A percentile compares a stretch with the other conserved stretches of the same genome.
Conservation (phyloP, 2,113 vertebrate species). For the Monarcha castaneiventris region DNA sequence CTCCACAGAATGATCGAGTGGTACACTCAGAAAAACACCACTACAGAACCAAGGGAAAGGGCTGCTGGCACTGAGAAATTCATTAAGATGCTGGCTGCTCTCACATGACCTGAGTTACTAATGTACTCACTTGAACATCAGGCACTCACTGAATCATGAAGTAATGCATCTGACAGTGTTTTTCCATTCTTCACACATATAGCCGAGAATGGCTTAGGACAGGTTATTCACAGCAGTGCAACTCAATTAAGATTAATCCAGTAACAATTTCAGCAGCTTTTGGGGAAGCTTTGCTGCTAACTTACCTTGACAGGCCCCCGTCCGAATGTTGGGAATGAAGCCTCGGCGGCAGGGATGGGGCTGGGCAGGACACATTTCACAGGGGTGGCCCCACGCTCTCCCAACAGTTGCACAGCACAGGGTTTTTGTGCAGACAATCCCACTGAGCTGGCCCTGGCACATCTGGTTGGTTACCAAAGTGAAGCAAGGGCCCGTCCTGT, state of each 20-base stretch:
- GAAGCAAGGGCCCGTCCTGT: conserved; percentile 96
- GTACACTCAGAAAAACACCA: neutral
- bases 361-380: conserved; percentile 97
- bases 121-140: conserved; percentile 69
- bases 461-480: conserved; percentile 96
- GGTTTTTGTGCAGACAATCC: conserved; percentile 97
- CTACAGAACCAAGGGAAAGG: conserved; percentile 6
- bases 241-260: conserved; percentile 79
- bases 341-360: conserved; percentile 94
- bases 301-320: conserved; percentile 96
- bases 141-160: conserved; percentile 71
- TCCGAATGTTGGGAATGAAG: conserved; percentile 96
- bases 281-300: neutral
- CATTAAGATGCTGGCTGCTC: conserved; percentile 58
- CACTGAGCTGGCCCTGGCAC: conserved; percentile 97
- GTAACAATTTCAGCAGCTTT: conserved; percentile 59
- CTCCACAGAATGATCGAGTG: neutral
- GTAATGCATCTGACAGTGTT: conserved; percentile 73
- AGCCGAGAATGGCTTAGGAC: conserved; percentile 75
- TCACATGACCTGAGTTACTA: conserved; percentile 57
- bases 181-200: conserved; percentile 72
- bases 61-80: conserved; percentile 52
- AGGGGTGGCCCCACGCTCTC: conserved; percentile 96
- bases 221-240: conserved; percentile 76
- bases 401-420: conserved; percentile 97